Evolutionary conservation across 1,140 invertebrate species (phyloP).

Genomic region (Magallana gigas): DNA sequence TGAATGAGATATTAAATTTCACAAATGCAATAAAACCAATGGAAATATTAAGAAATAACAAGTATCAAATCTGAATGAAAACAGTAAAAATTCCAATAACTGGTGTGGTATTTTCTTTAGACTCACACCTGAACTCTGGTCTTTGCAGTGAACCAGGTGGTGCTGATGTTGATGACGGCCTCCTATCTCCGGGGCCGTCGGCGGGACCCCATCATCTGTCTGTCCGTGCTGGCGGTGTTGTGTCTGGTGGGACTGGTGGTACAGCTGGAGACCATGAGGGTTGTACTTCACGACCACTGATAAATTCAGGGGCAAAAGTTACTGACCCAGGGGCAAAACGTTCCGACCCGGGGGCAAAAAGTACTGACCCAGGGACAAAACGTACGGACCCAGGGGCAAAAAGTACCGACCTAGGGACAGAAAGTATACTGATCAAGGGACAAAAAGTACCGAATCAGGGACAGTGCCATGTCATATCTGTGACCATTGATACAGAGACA

Average conservation of each 20-base stretch:
- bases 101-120: too few relatives aligned
- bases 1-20: too few relatives aligned
- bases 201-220: conserved; percentile 43
- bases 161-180: conserved; percentile 51
- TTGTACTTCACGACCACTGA: background rate
- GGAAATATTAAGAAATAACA: too few relatives aligned
- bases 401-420: background rate
- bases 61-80: too few relatives aligned
- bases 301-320: background rate
- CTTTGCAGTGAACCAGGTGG: conserved; percentile 41
- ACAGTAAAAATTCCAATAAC: too few relatives aligned
- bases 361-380: background rate
- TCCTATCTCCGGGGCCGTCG: conserved; percentile 50
- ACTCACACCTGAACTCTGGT: background rate
- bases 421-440: too few relatives aligned
- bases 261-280: conserved; percentile 44
- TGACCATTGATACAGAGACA: too few relatives aligned
- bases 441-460: background rate
- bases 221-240: conserved; percentile 36
- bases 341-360: background rate
- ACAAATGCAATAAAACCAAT: too few relatives aligned
- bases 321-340: background rate
- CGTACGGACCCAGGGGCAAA: background rate
- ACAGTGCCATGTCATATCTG: too few relatives aligned
- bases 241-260: conserved; percentile 48